Percentiles rank a stretch among this genome's conserved stretches.
These are phyloP conservation scores for Anastrepha obliqua DNA, from an alignment of 1,140 invertebrate species.

Conservation along the genomic window DNA sequence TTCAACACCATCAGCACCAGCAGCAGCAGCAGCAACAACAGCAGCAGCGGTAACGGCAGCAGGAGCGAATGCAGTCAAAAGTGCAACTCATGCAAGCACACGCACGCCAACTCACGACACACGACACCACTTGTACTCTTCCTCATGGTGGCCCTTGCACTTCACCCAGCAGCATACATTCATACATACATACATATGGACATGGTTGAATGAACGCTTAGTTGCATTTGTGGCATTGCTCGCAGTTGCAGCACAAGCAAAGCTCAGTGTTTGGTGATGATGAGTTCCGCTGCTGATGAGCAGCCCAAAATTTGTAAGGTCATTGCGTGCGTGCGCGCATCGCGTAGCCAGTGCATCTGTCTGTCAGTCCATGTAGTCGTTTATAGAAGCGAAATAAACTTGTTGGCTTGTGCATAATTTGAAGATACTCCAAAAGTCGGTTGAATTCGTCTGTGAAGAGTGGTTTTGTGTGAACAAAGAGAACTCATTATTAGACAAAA, in stretches of 20 bases:
- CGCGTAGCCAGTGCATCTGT: neutral
- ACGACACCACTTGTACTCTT: neutral
- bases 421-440: neutral
- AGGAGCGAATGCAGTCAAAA: neutral
- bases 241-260: too few species aligned
- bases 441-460: neutral
- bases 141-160: neutral
- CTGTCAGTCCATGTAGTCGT: neutral
- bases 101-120: neutral
- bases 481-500: neutral
- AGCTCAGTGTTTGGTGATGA: neutral
- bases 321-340: neutral
- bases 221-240: neutral
- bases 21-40: neutral
- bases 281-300: constrained; percentile 5
- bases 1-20: neutral
- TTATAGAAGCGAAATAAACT: constrained; percentile 24
- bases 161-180: neutral
- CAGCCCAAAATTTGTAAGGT: constrained; percentile 11
- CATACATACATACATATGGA: too few species aligned
- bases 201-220: neutral
- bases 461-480: neutral
- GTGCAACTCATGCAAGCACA: constrained; percentile 27
- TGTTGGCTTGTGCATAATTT: constrained; percentile 40
- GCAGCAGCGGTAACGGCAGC: neutral